phyloP scores from a whole-genome alignment of 2,888 invertebrate genomes.

The Nineta flava region DNA sequence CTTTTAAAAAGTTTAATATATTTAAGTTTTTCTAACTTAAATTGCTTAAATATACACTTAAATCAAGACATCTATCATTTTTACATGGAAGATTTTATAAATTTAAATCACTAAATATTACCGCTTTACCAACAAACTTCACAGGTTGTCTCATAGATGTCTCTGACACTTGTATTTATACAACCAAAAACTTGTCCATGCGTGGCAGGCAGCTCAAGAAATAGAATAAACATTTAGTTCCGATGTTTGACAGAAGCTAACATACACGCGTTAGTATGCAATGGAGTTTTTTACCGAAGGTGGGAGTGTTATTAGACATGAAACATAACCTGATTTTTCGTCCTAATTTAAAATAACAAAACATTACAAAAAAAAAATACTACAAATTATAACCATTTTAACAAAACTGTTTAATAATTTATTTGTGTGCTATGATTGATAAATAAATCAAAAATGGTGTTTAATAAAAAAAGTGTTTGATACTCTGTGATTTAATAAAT shows the following conservation, averaged over 20 bases:
- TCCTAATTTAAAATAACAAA: conserved; percentile 4
- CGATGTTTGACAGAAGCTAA: conserved; percentile 1
- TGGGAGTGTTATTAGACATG: conserved; percentile 9
- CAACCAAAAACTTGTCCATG: background rate
- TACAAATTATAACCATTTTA: no score
- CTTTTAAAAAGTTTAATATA: no score
- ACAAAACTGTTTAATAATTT: conserved; percentile 3
- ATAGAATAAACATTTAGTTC: conserved; percentile 4
- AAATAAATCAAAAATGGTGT: conserved; percentile 9
- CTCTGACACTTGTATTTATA: background rate
- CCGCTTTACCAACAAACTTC: no score
- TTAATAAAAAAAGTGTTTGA: conserved; percentile 8
- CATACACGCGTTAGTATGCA: conserved; percentile 4
- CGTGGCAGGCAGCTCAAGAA: background rate
- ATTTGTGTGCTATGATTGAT: conserved; percentile 6
- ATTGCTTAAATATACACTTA: no score
- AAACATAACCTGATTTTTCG: conserved; percentile 10
- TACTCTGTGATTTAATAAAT: conserved; percentile 5
- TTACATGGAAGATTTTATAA: no score
- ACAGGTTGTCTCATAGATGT: background rate
- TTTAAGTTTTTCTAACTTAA: no score
- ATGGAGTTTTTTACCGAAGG: conserved; percentile 7
- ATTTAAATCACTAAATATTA: no score
- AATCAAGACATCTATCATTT: no score
- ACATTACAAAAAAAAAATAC: conserved; percentile 2